phyloP scores from a whole-genome alignment of 64 coral and sea anemone genomes.

The Catalaphyllia jardinei region DNA sequence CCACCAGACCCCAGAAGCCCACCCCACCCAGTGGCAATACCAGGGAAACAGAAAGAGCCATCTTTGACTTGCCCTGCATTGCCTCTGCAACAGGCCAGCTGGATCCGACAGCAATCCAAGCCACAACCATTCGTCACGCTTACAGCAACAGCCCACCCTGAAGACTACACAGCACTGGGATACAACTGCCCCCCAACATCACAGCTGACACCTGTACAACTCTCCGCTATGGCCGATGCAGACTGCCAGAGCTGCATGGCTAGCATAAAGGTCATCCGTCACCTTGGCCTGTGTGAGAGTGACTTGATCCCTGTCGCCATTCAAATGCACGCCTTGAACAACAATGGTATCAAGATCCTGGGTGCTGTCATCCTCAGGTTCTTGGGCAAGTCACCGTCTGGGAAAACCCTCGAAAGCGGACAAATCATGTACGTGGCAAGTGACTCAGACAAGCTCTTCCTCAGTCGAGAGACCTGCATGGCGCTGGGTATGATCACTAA shows the following conservation, averaged over 20 bases:
- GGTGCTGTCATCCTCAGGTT: constrained; percentile 50
- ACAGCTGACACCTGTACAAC: neutral
- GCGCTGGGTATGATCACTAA: constrained; percentile 30
- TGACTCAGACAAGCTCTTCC: constrained; percentile 42
- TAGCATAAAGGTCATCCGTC: constrained; percentile 29
- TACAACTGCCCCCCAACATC: constrained; percentile 25
- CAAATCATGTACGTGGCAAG: constrained; percentile 31
- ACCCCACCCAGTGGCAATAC: constrained; percentile 1
- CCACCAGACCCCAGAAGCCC: neutral
- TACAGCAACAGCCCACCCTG: constrained; percentile 28
- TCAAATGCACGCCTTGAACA: constrained; percentile 51
- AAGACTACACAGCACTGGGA: constrained; percentile 54
- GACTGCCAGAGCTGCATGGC: constrained; percentile 61
- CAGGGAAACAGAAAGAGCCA: constrained; percentile 11
- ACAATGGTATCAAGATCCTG: constrained; percentile 62
- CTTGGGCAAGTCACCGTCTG: neutral
- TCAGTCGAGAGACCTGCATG: constrained; percentile 42
- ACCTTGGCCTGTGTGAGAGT: constrained; percentile 5
- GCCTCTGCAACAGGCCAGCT: neutral
- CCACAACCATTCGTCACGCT: constrained; percentile 25
- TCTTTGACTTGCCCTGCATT: constrained; percentile 57
- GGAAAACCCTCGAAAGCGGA: constrained; percentile 1
- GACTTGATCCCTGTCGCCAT: constrained; percentile 38
- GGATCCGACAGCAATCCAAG: neutral
- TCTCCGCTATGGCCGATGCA: constrained; percentile 52